Base-by-base conservation (phyloP, 2,113 vertebrate genomes). In the Coturnix japonica region DNA sequence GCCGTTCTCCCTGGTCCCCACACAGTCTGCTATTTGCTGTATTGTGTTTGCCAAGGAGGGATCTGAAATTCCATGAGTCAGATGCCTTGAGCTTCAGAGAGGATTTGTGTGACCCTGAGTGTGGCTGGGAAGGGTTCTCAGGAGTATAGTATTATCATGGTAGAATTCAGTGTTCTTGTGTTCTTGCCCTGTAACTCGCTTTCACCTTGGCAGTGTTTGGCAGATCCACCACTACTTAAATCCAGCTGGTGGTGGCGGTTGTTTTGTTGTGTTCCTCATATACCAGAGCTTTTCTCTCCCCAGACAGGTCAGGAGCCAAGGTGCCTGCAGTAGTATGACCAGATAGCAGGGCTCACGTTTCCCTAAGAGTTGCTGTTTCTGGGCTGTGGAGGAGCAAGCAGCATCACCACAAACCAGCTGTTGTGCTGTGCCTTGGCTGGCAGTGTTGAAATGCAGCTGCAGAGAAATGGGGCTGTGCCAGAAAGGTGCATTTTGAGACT, bases 1-100 rank as follows among this genome's bases (percentile, higher is more conserved):
- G 51, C 1, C 0, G 4, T 5, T 41, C 8, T 81, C 12, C 0
- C 37, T 46, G n/a, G 43, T 67, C 57, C 43, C 61, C 6, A 2
- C 39, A 60, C 43, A 9, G 31, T 51, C 69, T 74, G 16, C 37
- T 19, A 5, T 30, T 41, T 53, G 37, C 23, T 41, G 7, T 49
- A 8, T 17, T 25, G 2, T 61, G 49, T 63, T 86, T 85, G 39
- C 67, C 9, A 22, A 3, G 18, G 15, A 21, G 22, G n/a, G 26
- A 26, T n/a, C 4, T 9, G 19, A 64, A 51, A 59, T 53, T 54
- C 64, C 54, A 7, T 13, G 18, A 41, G 25, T 53, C 41, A 21
- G 64, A 37, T 59, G 41, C 64, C 54, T 20, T 53, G 28, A 15
- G 70, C 60, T 31, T 89, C 22, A 5, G 8, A 39, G 54, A 46